Percentiles rank a stretch among this genome's conserved stretches.
These are phyloP conservation scores for Macroteleia sp. DNA, from an alignment of 2,888 invertebrate species.

Conservation along the genomic window DNA sequence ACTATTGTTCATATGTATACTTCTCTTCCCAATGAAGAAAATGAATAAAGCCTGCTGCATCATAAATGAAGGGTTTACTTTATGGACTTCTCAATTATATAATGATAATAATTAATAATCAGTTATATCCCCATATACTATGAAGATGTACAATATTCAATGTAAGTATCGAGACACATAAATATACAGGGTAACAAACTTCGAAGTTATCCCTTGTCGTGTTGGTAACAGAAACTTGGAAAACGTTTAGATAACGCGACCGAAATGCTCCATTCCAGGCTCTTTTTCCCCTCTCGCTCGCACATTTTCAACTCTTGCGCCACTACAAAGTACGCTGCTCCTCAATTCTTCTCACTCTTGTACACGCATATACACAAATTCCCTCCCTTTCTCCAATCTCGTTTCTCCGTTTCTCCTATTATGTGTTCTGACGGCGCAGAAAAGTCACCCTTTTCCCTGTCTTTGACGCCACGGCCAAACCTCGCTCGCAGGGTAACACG, in stretches of 20 bases:
- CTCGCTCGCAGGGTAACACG: constrained; percentile 69
- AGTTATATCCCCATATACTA: too few relatives aligned
- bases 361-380: constrained; percentile 44
- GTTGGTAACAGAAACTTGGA: constrained; percentile 71
- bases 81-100: too few relatives aligned
- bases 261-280: constrained; percentile 51
- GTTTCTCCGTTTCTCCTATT: constrained; percentile 48
- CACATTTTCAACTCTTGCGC: constrained; percentile 29
- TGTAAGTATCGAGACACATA: too few relatives aligned
- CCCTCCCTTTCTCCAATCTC: constrained; percentile 42
- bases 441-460: constrained; percentile 71
- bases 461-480: constrained; percentile 51
- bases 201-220: constrained; percentile 23
- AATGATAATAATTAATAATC: too few relatives aligned
- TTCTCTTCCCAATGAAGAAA: too few relatives aligned
- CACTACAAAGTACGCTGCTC: constrained; percentile 56
- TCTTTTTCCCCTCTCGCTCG: constrained; percentile 42
- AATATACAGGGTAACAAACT: constrained; percentile 17
- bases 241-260: constrained; percentile 79
- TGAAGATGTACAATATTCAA: too few relatives aligned
- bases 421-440: constrained; percentile 68
- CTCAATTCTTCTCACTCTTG: constrained; percentile 45
- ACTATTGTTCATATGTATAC: too few relatives aligned
- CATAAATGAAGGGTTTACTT: too few relatives aligned
- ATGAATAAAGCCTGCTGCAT: too few relatives aligned